A percentile compares a stretch with the other conserved stretches of the same genome.
Conservation (phyloP, 1,140 invertebrate genomes). For the Anthonomus grandis region DNA sequence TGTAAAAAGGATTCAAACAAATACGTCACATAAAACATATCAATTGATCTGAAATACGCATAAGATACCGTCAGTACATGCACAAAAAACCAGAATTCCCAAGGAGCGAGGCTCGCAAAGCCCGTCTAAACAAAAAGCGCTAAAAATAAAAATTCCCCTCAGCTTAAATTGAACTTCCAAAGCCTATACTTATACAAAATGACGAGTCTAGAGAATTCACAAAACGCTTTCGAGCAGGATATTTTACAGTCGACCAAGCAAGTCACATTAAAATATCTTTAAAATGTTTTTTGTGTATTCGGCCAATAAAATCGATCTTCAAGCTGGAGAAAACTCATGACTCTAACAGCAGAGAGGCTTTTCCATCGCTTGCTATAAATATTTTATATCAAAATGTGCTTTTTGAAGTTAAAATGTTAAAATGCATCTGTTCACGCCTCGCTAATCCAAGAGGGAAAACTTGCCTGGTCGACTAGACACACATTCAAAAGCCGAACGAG, state of each 20-base stretch:
- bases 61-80: too few relatives aligned
- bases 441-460: not conserved
- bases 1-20: too few relatives aligned
- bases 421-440: conserved; percentile 5
- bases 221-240: conserved; percentile 26
- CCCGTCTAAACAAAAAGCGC: conserved; percentile 26
- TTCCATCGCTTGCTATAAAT: not conserved
- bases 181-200: conserved; percentile 28
- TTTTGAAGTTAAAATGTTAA: not conserved
- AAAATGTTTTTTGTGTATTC: not conserved
- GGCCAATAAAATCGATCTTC: not conserved
- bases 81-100: conserved; percentile 17
- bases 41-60: too few relatives aligned
- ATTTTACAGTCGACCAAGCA: conserved; percentile 17
- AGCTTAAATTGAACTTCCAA: conserved; percentile 26
- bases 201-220: conserved; percentile 27
- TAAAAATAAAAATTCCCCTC: conserved; percentile 28
- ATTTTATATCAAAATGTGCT: not conserved
- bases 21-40: too few relatives aligned
- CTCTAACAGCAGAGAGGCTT: not conserved
- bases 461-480: conserved; percentile 27
- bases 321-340: not conserved
- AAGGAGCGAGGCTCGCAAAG: conserved; percentile 17
- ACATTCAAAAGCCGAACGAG: conserved; percentile 22
- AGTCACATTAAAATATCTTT: conserved; percentile 11